These are phyloP conservation scores for Ethmia dodecea DNA, from an alignment of 2,888 invertebrate species.

Conservation along the genomic window DNA sequence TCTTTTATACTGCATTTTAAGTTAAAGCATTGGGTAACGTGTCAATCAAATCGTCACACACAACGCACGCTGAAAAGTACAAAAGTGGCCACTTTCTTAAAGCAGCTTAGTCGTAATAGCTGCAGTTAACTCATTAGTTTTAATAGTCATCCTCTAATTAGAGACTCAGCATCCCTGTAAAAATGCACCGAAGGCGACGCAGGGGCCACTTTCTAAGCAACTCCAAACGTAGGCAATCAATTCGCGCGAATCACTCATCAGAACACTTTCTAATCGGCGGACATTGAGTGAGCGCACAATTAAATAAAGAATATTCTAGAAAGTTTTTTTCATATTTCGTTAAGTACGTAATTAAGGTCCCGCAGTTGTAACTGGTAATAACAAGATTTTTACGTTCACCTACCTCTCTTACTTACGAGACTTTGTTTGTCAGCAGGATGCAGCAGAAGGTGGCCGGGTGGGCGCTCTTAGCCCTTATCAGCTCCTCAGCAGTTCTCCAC, in stretches of 20 bases:
- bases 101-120: constrained; percentile 13
- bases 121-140: constrained; percentile 19
- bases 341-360: neutral
- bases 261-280: constrained; percentile 70
- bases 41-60: neutral
- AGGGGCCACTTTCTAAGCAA: constrained; percentile 67
- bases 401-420: constrained; percentile 1
- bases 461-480: constrained; percentile 83
- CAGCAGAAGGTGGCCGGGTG: constrained; percentile 82
- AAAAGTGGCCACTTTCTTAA: neutral
- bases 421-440: constrained; percentile 64
- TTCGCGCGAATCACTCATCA: constrained; percentile 69
- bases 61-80: neutral
- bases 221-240: constrained; percentile 63
- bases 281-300: constrained; percentile 46
- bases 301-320: constrained; percentile 34
- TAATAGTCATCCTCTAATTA: constrained; percentile 54
- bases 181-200: constrained; percentile 47
- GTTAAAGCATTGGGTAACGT: neutral
- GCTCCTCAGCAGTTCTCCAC: constrained; percentile 81
- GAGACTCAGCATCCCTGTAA: constrained; percentile 46
- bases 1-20: neutral
- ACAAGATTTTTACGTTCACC: constrained; percentile 3
- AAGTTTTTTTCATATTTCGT: constrained; percentile 20
- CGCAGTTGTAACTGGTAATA: neutral